Base-by-base conservation (phyloP, 2,797 vertebrate genomes). In the Meda fulgida region DNA sequence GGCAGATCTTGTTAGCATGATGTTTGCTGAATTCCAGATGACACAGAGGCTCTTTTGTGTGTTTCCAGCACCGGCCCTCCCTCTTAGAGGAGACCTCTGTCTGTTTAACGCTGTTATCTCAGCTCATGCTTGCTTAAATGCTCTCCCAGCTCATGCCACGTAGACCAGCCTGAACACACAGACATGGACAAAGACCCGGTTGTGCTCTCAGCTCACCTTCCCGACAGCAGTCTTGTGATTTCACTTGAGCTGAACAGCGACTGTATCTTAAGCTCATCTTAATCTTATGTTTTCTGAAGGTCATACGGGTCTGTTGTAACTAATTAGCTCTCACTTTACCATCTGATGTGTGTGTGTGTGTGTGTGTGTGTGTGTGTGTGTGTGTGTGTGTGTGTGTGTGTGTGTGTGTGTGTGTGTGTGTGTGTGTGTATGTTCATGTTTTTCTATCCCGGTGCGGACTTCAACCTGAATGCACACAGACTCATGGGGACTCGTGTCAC, bases 11-110 rank as follows among this genome's bases (percentile, higher is more conserved):
- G 80, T 89, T 87, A 81, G 51, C 87, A 67, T 94, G 92, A 92
- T 93, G 90, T 87, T 90, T 91, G 91, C 89, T 91, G 89, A 90
- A 92, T 90, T 72, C 88, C 89, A 89, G 89, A 90, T 88, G 87
- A 92, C 92, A 96, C 94, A 96, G 91, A 92, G 89, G 91, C 89
- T 90, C 92, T 93, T 94, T 95, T 95, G 94, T 94, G 85, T 80
- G 79, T 71, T 85, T 86, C 87, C 16, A 70, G 85, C 29, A 2
- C 71, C 80, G 83, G 73, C 60, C 13, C 60, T 63, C 60, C 6
- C 53, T 58, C 81, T 85, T 60, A 19, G 71, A 85, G 34, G 46
- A 84, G 60, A 38, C 78, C 31, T 71, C 7, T 78, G 85, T 71
- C 40, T 48, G 85, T 78, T 31, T 84, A 85, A 84, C 65, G 31